These are phyloP conservation scores for Pteria penguin DNA, from an alignment of 2,888 invertebrate genomes.

Conservation along the genomic window DNA sequence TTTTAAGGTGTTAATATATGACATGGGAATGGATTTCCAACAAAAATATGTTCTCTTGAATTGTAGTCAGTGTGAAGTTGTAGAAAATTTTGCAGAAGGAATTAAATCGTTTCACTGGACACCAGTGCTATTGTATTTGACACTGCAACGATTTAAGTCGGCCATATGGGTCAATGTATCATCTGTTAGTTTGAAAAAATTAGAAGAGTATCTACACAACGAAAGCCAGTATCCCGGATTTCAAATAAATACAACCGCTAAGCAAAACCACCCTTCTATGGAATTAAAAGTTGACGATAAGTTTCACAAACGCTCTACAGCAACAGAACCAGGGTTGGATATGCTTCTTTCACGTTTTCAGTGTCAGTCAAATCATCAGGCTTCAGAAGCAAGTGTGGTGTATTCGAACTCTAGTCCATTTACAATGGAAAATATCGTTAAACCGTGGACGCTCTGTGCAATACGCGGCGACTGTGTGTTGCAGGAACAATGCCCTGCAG, in stretches of 20 bases:
- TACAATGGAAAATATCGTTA: conserved; percentile 4
- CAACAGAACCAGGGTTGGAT: background rate
- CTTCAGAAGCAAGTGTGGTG: background rate
- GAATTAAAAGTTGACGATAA: background rate
- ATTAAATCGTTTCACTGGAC: conserved; percentile 3
- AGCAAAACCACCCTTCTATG: no score
- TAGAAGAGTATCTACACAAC: background rate
- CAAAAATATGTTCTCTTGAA: conserved; percentile 21
- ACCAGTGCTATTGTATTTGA: conserved; percentile 8
- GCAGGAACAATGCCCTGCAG: background rate
- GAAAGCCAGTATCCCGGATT: background rate
- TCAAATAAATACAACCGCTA: background rate
- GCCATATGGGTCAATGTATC: conserved; percentile 12
- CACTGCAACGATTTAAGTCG: conserved; percentile 14
- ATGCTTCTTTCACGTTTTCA: background rate
- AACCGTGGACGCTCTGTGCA: conserved; percentile 16
- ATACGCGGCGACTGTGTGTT: background rate
- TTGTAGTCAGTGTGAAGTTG: conserved; percentile 22
- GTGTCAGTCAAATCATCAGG: background rate
- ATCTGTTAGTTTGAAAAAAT: background rate
- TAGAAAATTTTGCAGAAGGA: background rate
- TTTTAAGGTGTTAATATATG: background rate
- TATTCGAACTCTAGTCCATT: background rate
- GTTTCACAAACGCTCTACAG: background rate
- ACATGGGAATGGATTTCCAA: conserved; percentile 25